Conservation (phyloP, 1,140 invertebrate genomes). For the Zaprionus capensis region DNA sequence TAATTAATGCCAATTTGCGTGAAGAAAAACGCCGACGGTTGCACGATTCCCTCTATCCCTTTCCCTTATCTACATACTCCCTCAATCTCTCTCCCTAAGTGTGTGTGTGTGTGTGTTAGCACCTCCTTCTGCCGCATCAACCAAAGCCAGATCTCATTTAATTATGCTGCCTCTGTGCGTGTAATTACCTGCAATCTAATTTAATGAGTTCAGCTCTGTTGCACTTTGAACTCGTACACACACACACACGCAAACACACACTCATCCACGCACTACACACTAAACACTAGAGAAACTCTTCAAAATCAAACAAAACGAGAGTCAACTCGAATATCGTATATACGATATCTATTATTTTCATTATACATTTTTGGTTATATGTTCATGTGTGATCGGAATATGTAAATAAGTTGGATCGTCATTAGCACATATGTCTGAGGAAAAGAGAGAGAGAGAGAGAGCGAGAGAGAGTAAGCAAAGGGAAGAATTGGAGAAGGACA, state of each 20-base stretch:
- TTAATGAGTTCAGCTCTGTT: constrained; percentile 46
- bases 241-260: neutral
- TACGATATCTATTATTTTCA: too few species aligned
- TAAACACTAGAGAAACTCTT: too few species aligned
- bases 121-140: neutral
- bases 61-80: neutral
- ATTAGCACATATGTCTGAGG: neutral
- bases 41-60: neutral
- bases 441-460: neutral
- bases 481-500: neutral
- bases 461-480: neutral
- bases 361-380: neutral
- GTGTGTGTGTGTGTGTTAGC: constrained; percentile 5
- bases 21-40: constrained; percentile 5
- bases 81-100: neutral
- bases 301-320: too few species aligned
- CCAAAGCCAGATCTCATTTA: constrained; percentile 36
- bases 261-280: neutral
- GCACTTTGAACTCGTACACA: constrained; percentile 13
- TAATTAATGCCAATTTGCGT: constrained; percentile 62
- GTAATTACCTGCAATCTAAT: constrained; percentile 55
- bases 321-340: too few species aligned
- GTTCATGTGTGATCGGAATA: neutral
- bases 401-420: neutral
- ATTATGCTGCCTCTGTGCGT: constrained; percentile 49